Evolutionary conservation across 2,113 vertebrate genomes (phyloP), one percentile per base, ranked within the genome.

Genomic region (Rhineura floridana): DNA sequence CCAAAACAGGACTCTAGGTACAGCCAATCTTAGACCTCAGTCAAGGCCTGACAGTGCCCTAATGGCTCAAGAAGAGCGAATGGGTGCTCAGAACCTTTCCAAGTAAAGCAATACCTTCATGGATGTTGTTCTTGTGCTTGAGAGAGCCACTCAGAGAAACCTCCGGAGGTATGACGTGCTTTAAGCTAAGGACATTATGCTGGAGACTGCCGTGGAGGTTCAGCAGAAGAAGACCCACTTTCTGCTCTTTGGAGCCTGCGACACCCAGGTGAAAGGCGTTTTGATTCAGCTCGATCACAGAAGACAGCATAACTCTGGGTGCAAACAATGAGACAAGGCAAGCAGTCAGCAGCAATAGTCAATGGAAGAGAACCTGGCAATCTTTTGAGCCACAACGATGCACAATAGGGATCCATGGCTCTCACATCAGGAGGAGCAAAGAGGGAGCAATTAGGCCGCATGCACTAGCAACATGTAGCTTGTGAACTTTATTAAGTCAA

Each of bases 261-360:
- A 97, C 76, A 75, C 93, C 83, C 55, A 96, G 0, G 0, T 80
- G 72, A 44, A 96, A 59, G 4, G 91, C 86, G 25, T 93, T 91
- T 33, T 93, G 96, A 72, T 93, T 96, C 46, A 98, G 77, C 85
- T 96, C 95, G 44, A 95, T 91, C 70, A 93, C 95, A 83, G 96
- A 97, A 92, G 93, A 93, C 10, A 98, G 17, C 62, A 95, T 91
- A 83, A 97, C 46, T 84, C 98, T 98, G 91, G 89, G 79, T 87
- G 28, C 94, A 33, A 92, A 30, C 90, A 48, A 91, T 12, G 46
- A 46, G 90, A 83, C 83, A 89, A 83, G 4, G 67, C 1, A 77
- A 25, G 73, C 21, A 15, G 36, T 4, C 11, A 19, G 13, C 3
- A 15, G 2, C 23, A 13, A 6, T 42, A 55, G 4, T 5, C 30